Conservation (phyloP, 92 coral and sea anemone species). For the Chrysogorgia sp. region DNA sequence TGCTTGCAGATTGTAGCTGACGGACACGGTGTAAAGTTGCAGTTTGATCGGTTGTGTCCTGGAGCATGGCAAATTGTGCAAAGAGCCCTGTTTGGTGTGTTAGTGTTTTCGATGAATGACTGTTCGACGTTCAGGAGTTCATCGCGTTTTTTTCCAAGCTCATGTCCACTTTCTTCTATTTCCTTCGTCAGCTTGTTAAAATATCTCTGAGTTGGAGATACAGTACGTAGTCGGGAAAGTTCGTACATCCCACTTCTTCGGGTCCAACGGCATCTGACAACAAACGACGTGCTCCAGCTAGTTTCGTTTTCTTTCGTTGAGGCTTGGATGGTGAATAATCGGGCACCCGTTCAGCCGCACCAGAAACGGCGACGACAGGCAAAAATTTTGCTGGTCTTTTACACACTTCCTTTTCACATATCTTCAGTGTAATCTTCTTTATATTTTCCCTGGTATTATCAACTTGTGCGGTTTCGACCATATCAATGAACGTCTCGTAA, state of each 20-base stretch:
- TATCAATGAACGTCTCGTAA: conserved; percentile 17
- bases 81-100: not conserved
- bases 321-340: conserved; percentile 6
- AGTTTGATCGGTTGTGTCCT: conserved; percentile 10
- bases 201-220: conserved; percentile 3
- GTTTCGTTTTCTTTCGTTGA: conserved; percentile 5
- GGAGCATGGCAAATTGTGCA: conserved; percentile 2
- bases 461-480: conserved; percentile 25
- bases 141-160: not conserved
- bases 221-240: not conserved
- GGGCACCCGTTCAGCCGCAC: not conserved
- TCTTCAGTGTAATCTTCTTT: not conserved
- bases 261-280: not conserved
- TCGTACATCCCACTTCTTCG: not conserved
- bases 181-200: conserved; percentile 9
- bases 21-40: conserved; percentile 1
- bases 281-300: conserved; percentile 2
- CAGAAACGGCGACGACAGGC: not conserved
- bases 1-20: conserved; percentile 9
- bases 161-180: conserved; percentile 2
- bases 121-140: not conserved
- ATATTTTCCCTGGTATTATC: conserved; percentile 4
- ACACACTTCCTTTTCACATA: not conserved
- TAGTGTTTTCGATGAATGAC: not conserved
- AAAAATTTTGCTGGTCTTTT: not conserved